Evolutionary conservation across 2,113 vertebrate genomes (phyloP), one percentile per base, ranked within the genome.

Genomic region (Herpailurus yagouaroundi): DNA sequence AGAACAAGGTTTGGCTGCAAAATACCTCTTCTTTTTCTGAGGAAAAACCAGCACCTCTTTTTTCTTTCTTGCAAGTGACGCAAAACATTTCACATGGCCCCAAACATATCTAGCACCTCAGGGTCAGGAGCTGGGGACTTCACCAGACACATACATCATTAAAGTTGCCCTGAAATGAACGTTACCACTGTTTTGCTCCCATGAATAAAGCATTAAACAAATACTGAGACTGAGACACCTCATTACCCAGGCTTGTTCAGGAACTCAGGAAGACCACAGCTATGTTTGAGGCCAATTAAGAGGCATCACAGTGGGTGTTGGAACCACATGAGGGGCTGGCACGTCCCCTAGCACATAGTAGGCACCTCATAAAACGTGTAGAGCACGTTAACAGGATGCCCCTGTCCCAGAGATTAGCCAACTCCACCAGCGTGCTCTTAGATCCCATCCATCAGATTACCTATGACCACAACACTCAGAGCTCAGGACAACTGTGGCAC

Each of bases 61-160:
- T 93, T 90, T 91, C 77, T 90, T 92, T 81, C 93, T 95, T 69
- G 29, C 57, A 90, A 92, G 93, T 74, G 74, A 95, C 0, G 50
- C 55, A 85, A 95, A 97, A 82, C 77, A 93, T 95, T 96, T 96
- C 82, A 68, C 89, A 48, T 48, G 60, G 92, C 69, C 77, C 57
- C 83, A 79, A 84, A 85, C 89, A 96, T 91, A 93, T 74, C 82
- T 82, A 50, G 90, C 93, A 96, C 97, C 87, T 97, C 15, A 64
- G 87, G 96, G 97, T 96, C 97, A 80, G 77, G 85, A 81, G 89
- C 96, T 68, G 85, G 63, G 85, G 88, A 84, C 69, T 68, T 83
- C 85, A 64, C 81, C 60, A 81, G 88, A 91, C 97, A 97, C 83
- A 92, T 5, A 76, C 96, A 85, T 95, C 96, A 74, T 96, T 86